Evolutionary conservation across 2,113 vertebrate genomes (phyloP), one percentile per base, ranked within the genome.

Genomic region (Sphaerodactylus townsendi): DNA sequence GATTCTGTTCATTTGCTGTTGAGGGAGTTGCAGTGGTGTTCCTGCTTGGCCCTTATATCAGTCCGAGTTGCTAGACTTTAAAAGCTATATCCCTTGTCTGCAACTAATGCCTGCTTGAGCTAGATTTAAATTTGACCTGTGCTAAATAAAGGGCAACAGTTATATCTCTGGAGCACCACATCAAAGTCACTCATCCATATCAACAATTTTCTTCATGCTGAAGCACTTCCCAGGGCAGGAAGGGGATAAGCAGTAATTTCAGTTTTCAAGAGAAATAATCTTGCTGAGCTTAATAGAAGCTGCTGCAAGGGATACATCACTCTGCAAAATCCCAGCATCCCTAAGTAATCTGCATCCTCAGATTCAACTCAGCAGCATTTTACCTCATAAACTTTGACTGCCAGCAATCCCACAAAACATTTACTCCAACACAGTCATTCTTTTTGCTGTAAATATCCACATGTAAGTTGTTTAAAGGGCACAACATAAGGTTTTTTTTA

Each of bases 21-120:
- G 44, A 56, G 28, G 39, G 30, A 46, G 53, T 73, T 41, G 69
- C 4, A 6, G 28, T 33, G 53, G 37, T 73, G 37, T 73, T 39
- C 53, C 70, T 41, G 28, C 19, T 33, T 82, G 69, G 80, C 69
- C 69, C 11, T 37, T 5, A 15, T 73, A 37, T 70, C 41, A 77
- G 48, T 77, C 64, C 64, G 68, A 56, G 13, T 68, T 66, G 73
- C 82, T 73, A 82, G 53, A 44, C 69, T 82, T 82, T 82, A 53
- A 73, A 82, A 82, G 69, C 80, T 82, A 82, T 82, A 82, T 82
- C 80, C 28, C 80, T 82, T 59, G 80, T 73, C 80, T 82, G 53
- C 73, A 62, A 79, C 28, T 44, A 66, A 68, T 83, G 75, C 39
- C 30, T 75, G 35, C 53, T 68, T 86, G 0, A 77, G 23, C 44